Evolutionary conservation across 2,797 vertebrate genomes (phyloP), one percentile per base, ranked within the genome.

Genomic region (Chelmon rostratus): DNA sequence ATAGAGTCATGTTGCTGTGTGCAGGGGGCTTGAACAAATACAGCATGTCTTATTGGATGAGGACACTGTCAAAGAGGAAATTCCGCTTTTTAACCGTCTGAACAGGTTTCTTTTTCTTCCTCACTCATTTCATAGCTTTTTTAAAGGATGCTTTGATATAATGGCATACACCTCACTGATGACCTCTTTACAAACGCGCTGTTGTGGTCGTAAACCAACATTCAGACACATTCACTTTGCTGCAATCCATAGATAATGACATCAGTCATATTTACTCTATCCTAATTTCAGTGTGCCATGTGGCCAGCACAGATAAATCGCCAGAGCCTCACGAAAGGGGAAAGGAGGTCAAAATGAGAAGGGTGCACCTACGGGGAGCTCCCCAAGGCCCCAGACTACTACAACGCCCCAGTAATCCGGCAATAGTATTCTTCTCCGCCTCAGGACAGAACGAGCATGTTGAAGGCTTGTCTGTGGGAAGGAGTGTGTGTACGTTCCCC

Each of bases 271-370:
- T 89, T 85, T 79, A 73, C 61, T 73, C 53, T 18, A 35, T 81
- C 52, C 64, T 79, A 81, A 87, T 84, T 86, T 83, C 59, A 83
- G 75, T 44, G 61, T 79, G 19, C 86, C 83, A 82, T 91, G 85
- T 93, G 92, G 86, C 73, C 74, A 78, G 80, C 56, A 23, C 38
- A 78, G 92, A 94, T 94, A 94, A 94, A 88, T 84, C 23, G 38
- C 56, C 76, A 69, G 42, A 68, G 75, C 76, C 44, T 64, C 33
- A 74, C 54, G 83, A 81, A 80, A 19, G 69, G 28, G 37, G 37
- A 77, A 79, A 76, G 58, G 68, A 78, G 85, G 87, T 84, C 81
- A 88, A 66, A 83, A 49, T 49, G 37, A 79, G 63, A 78, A 42
- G 65, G 35, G 57, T 84, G 79, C 66, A 68, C 37, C 49, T 63